Conservation (phyloP, 2,888 invertebrate species). For the Drosophila limbata region DNA sequence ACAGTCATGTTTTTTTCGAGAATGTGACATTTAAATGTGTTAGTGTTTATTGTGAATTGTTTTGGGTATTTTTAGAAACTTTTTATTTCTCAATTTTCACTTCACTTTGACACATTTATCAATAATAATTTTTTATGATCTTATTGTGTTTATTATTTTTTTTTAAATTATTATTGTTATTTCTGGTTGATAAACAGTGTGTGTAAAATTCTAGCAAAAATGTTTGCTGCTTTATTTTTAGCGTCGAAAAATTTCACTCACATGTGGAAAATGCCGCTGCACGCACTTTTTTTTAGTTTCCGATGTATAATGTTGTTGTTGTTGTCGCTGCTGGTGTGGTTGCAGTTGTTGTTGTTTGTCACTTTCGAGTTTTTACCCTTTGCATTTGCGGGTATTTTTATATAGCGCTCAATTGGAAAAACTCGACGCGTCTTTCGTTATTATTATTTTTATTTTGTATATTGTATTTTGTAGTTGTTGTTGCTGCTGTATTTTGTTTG, state of each 20-base stretch:
- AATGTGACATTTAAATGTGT: conserved; percentile 9
- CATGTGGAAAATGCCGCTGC: conserved; percentile 63
- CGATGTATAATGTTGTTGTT: conserved; percentile 32
- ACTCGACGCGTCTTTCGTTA: conserved; percentile 52
- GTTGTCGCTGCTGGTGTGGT: conserved; percentile 41
- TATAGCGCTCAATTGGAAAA: conserved; percentile 37
- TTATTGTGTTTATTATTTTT: background rate
- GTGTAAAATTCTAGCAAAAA: conserved; percentile 40
- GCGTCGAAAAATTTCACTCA: conserved; percentile 55
- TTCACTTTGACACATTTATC: conserved; percentile 46
- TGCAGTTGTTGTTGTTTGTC: conserved; percentile 58
- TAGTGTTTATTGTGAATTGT: background rate
- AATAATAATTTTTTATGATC: conserved; percentile 7
- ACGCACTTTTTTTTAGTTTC: conserved; percentile 54
- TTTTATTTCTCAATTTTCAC: conserved; percentile 44
- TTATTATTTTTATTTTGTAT: conserved; percentile 52
- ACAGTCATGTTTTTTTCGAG: too few relatives aligned
- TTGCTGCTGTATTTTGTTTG: conserved; percentile 46
- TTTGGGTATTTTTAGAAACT: conserved; percentile 9
- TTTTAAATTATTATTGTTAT: background rate
- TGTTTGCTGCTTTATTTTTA: conserved; percentile 57
- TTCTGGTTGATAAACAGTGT: conserved; percentile 21
- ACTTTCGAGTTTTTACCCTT: conserved; percentile 77
- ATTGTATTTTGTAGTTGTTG: conserved; percentile 23
- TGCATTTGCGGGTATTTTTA: conserved; percentile 69